phyloP scores from a whole-genome alignment of 2,113 vertebrate genomes.

The Glaucomys volans region DNA sequence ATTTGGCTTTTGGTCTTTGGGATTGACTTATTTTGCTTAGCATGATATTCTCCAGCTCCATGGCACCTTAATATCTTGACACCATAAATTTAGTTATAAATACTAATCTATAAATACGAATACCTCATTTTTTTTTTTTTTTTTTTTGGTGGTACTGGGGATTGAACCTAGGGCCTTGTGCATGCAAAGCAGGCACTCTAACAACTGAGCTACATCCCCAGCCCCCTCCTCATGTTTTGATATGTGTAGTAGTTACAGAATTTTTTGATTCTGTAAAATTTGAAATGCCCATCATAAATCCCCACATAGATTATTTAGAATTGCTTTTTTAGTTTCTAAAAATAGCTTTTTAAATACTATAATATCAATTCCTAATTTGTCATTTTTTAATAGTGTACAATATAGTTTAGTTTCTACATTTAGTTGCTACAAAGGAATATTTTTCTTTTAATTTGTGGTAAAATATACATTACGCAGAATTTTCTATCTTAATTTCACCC shows the following conservation, averaged over 20 bases:
- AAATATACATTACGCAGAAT: no score
- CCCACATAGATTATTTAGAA: neutral
- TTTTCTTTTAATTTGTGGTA: neutral
- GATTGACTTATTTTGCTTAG: no score
- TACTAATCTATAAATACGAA: neutral
- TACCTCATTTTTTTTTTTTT: no score
- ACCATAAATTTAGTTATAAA: neutral
- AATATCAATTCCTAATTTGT: neutral
- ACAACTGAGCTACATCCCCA: no score
- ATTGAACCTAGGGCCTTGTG: no score
- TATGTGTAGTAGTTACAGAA: neutral
- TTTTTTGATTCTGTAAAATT: neutral
- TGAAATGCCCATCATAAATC: neutral
- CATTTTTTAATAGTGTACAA: neutral
- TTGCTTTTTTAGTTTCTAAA: neutral
- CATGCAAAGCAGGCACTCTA: no score
- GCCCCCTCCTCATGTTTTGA: neutral
- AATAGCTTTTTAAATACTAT: constrained; percentile 12
- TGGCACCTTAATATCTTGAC: neutral
- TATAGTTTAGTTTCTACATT: neutral
- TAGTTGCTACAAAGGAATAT: neutral
- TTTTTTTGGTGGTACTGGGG: no score
- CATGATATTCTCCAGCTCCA: no score
- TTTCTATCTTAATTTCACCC: no score
- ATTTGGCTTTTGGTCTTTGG: no score